phyloP scores from a whole-genome alignment of 1,140 invertebrate species.

The Trichonephila clavipes region DNA sequence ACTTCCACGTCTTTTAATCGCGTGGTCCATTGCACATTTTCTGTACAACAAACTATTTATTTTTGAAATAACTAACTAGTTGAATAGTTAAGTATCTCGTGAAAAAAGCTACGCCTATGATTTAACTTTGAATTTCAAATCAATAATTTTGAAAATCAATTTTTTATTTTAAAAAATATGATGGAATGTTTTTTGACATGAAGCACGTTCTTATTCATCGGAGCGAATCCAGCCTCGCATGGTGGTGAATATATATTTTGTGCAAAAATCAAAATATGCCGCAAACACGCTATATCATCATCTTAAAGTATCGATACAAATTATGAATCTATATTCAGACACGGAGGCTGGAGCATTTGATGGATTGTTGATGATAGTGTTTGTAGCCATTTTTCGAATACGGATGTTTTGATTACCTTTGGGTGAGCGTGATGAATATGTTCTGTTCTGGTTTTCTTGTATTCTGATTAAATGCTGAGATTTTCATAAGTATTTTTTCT shows the following conservation, averaged over 20 bases:
- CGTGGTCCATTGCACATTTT: too few relatives aligned
- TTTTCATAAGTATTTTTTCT: background rate
- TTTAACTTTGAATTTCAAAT: too few relatives aligned
- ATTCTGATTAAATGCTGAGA: background rate
- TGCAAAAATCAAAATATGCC: background rate
- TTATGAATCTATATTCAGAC: constrained; percentile 1
- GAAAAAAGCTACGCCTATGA: too few relatives aligned
- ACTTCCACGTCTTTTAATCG: too few relatives aligned
- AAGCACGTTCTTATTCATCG: background rate
- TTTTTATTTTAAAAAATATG: background rate
- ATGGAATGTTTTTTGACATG: background rate
- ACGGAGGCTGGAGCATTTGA: constrained; percentile 26
- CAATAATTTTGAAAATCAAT: too few relatives aligned
- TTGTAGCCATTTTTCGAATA: background rate
- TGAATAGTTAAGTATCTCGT: too few relatives aligned
- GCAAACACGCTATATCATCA: background rate
- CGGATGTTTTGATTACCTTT: background rate
- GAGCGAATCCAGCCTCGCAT: background rate
- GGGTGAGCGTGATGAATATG: background rate
- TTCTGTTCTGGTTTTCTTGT: background rate
- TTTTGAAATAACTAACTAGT: too few relatives aligned
- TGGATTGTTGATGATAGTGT: background rate
- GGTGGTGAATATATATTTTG: background rate
- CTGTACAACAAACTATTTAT: too few relatives aligned
- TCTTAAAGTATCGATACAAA: background rate